Conservation (phyloP, 2,113 vertebrate genomes). For the Piaya cayana region DNA sequence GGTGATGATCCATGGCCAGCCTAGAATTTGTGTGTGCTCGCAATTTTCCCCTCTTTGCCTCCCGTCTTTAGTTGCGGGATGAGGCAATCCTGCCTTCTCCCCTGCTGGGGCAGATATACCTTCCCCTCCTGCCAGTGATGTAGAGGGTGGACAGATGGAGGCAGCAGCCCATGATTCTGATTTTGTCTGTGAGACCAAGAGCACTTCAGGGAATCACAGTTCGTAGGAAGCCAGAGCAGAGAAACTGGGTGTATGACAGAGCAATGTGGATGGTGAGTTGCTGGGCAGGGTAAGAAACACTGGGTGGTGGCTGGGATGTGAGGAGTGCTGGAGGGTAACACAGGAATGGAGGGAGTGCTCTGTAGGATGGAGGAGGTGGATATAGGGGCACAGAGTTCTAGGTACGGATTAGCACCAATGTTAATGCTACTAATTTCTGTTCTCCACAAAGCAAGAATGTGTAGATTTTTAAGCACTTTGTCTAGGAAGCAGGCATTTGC, state of each 20-base stretch:
- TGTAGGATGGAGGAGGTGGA: fast-evolving
- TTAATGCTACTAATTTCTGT: not conserved
- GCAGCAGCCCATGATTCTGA: not conserved
- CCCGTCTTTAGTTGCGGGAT: not conserved
- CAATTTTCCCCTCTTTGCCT: not conserved
- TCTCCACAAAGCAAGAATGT: not conserved
- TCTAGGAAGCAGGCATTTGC: not conserved
- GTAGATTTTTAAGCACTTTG: not conserved
- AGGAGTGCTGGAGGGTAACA: not conserved
- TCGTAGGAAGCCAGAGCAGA: not conserved
- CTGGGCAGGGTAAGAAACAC: not conserved
- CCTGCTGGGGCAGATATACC: too few relatives aligned
- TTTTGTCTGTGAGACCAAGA: not conserved
- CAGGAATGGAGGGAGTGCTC: not conserved
- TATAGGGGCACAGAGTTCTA: not conserved
- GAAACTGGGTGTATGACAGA: fast-evolving
- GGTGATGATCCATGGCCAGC: not conserved
- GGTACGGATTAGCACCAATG: fast-evolving
- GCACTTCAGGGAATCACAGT: fast-evolving
- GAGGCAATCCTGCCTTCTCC: not conserved
- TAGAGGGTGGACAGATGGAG: not conserved
- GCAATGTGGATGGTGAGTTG: not conserved
- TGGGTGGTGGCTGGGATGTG: not conserved
- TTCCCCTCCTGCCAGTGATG: not conserved
- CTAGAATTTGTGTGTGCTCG: not conserved